Conservation (phyloP, 2,888 invertebrate species). For the Biston stratarius region DNA sequence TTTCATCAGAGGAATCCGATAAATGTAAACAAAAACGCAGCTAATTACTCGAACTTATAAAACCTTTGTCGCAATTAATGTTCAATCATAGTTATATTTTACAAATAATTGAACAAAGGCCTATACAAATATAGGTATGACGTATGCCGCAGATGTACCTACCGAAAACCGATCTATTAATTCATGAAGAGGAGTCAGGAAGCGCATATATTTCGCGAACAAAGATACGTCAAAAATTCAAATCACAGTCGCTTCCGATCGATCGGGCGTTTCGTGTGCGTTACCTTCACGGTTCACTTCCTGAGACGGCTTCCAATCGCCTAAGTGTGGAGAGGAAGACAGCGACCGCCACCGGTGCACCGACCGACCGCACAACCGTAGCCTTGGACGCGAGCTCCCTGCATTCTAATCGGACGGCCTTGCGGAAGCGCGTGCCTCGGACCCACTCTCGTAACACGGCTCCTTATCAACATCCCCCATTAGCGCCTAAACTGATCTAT, state of each 20-base stretch:
- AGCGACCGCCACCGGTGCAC: constrained; percentile 72
- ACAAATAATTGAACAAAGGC: constrained; percentile 16
- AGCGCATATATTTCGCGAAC: constrained; percentile 63
- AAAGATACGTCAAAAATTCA: constrained; percentile 76
- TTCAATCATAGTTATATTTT: neutral
- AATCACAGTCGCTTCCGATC: constrained; percentile 82
- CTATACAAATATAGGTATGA: constrained; percentile 6
- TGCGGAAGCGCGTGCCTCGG: constrained; percentile 82
- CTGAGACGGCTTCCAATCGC: constrained; percentile 73
- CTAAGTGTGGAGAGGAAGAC: constrained; percentile 78
- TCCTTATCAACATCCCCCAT: constrained; percentile 66
- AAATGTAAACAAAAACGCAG: too few species aligned
- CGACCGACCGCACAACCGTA: constrained; percentile 78
- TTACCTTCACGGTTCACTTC: constrained; percentile 81
- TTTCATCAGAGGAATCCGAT: too few species aligned
- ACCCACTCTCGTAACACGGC: constrained; percentile 76
- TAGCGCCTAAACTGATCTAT: constrained; percentile 52
- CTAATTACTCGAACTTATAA: neutral
- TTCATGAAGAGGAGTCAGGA: constrained; percentile 54
- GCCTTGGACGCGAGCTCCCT: constrained; percentile 85
- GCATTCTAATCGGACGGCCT: constrained; percentile 85
- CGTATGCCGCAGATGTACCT: constrained; percentile 16
- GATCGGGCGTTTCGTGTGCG: constrained; percentile 66
- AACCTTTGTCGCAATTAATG: neutral
- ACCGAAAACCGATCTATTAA: constrained; percentile 30